phyloP scores from a whole-genome alignment of 2,888 invertebrate species.

The Ashinkailepas kermadecensis region DNA sequence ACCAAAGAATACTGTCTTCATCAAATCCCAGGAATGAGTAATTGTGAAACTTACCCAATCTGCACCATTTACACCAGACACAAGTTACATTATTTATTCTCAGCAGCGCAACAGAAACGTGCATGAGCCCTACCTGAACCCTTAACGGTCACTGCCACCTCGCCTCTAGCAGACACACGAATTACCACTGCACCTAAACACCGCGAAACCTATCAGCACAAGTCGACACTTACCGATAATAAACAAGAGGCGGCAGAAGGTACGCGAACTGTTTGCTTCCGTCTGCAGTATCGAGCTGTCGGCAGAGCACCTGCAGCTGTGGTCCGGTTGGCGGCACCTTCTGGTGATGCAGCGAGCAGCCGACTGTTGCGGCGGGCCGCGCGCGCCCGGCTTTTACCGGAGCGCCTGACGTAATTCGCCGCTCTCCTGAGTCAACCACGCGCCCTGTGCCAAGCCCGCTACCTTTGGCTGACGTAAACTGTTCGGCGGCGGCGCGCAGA shows the following conservation, averaged over 20 bases:
- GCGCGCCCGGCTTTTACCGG: neutral
- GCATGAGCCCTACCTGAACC: too few species aligned
- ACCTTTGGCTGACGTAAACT: neutral
- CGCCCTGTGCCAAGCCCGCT: neutral
- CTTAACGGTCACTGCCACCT: too few species aligned
- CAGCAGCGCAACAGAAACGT: too few species aligned
- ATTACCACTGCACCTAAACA: too few species aligned
- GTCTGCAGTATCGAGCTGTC: neutral
- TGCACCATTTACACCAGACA: too few species aligned
- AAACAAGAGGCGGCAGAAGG: neutral
- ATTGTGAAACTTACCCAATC: too few species aligned
- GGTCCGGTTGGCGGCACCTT: neutral
- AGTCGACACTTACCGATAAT: neutral
- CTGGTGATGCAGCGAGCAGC: neutral
- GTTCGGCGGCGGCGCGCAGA: neutral
- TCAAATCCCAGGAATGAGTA: too few species aligned
- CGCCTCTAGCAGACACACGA: too few species aligned
- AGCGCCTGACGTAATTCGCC: constrained; percentile 2
- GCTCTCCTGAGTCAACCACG: neutral
- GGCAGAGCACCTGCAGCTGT: neutral
- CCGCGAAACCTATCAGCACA: too few species aligned
- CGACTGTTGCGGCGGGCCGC: neutral
- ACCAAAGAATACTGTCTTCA: too few species aligned
- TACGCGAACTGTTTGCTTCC: neutral
- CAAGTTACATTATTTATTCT: too few species aligned